phyloP scores from a whole-genome alignment of 2,797 vertebrate species.

The Cyclopterus lumpus region DNA sequence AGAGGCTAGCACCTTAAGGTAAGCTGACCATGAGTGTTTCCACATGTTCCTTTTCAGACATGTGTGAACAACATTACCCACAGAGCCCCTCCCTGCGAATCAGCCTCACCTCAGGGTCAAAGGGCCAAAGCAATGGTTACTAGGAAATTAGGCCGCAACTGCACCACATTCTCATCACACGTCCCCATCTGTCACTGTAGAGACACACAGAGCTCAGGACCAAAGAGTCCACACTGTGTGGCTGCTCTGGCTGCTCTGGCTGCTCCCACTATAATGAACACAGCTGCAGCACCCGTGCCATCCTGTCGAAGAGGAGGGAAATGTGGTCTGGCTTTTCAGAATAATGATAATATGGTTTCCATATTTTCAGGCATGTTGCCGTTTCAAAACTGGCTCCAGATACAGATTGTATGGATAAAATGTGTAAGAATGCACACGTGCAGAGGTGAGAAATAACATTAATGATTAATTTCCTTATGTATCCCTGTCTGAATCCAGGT shows the following conservation, averaged over 20 bases:
- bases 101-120: constrained; percentile 83
- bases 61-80: constrained; percentile 85
- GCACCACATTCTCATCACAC: constrained; percentile 81
- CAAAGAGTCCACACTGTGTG: constrained; percentile 59
- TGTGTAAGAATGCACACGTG: constrained; percentile 28
- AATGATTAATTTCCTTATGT: constrained; percentile 36
- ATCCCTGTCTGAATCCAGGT: constrained; percentile 79
- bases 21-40: constrained; percentile 75
- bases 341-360: constrained; percentile 72
- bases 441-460: constrained; percentile 35
- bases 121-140: constrained; percentile 78
- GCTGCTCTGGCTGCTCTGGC: constrained; percentile 56
- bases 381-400: constrained; percentile 64
- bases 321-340: constrained; percentile 63
- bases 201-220: constrained; percentile 69
- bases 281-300: constrained; percentile 77
- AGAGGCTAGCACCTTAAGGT: constrained; percentile 70
- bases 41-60: constrained; percentile 81
- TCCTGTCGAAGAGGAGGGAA: constrained; percentile 61
- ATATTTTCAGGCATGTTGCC: constrained; percentile 63
- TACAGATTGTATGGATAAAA: constrained; percentile 53
- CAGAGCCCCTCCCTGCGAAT: constrained; percentile 70
- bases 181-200: constrained; percentile 81
- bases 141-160: constrained; percentile 80
- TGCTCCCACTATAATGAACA: constrained; percentile 79